Conservation (phyloP, 2,113 vertebrate species). For the Loxodonta africana region DNA sequence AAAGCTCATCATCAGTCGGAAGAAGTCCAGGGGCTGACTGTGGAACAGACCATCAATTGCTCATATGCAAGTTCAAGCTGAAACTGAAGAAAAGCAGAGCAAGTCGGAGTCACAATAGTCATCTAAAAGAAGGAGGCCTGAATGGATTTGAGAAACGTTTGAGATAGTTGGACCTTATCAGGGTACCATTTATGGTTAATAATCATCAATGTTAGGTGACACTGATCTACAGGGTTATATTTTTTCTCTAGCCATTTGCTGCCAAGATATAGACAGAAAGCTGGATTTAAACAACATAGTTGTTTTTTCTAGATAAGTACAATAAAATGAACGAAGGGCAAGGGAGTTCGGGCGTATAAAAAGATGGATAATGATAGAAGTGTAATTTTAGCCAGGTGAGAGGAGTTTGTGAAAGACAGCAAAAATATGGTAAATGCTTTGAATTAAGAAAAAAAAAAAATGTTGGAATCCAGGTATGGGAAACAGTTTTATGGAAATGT, state of each 20-base stretch:
- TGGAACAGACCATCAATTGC: too few relatives aligned
- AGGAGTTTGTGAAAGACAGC: not conserved
- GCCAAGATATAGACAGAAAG: not conserved
- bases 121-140: too few relatives aligned
- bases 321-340: not conserved
- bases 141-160: not conserved
- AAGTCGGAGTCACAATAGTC: not conserved
- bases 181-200: not conserved
- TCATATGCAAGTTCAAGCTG: not conserved
- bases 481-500: not conserved
- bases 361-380: not conserved
- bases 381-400: not conserved
- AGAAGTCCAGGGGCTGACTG: too few relatives aligned
- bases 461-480: not conserved
- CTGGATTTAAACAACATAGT: not conserved
- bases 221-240: not conserved
- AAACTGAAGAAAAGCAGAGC: not conserved
- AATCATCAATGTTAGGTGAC: not conserved
- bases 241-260: not conserved
- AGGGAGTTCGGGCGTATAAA: not conserved
- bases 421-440: not conserved
- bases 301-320: not conserved
- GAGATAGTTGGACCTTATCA: not conserved
- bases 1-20: too few relatives aligned
- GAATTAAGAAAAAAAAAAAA: not conserved